A percentile compares a stretch with the other conserved stretches of the same genome.
These are phyloP conservation scores for Orientallactaga bullata DNA, from an alignment of 2,113 vertebrate species.

Conservation along the genomic window DNA sequence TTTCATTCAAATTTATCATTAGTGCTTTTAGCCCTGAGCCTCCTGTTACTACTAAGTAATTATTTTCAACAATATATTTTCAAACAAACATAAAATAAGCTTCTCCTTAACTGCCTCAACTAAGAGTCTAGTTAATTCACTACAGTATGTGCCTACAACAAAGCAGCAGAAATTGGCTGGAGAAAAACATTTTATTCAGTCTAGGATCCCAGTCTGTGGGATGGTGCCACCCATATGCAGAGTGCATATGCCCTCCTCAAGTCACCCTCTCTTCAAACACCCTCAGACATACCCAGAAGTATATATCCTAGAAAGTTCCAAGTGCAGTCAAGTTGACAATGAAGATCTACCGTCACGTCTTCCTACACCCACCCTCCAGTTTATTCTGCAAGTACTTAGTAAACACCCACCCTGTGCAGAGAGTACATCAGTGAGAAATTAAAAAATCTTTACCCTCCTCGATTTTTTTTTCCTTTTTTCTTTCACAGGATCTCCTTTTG, in stretches of 20 bases:
- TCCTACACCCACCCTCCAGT: background rate
- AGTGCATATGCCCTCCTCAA: background rate
- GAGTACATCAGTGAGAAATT: background rate
- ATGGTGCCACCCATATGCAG: background rate
- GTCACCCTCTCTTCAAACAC: background rate
- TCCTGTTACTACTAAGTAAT: background rate
- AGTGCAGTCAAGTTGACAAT: background rate
- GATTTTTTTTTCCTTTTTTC: background rate
- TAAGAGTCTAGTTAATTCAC: background rate
- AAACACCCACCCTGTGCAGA: background rate
- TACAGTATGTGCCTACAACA: background rate
- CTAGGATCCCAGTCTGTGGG: background rate
- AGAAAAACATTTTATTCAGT: background rate
- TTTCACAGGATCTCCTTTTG: background rate
- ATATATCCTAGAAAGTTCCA: background rate
- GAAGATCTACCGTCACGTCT: background rate
- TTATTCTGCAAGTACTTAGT: background rate
- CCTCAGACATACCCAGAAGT: background rate
- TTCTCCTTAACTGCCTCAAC: background rate
- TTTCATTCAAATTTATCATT: background rate
- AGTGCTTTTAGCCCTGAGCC: background rate
- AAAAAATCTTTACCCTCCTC: background rate
- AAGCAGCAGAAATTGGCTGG: background rate
- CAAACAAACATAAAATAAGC: constrained; percentile 30
- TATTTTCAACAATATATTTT: background rate